phyloP scores from a whole-genome alignment of 2,797 vertebrate species.

The Cuculus canorus region DNA sequence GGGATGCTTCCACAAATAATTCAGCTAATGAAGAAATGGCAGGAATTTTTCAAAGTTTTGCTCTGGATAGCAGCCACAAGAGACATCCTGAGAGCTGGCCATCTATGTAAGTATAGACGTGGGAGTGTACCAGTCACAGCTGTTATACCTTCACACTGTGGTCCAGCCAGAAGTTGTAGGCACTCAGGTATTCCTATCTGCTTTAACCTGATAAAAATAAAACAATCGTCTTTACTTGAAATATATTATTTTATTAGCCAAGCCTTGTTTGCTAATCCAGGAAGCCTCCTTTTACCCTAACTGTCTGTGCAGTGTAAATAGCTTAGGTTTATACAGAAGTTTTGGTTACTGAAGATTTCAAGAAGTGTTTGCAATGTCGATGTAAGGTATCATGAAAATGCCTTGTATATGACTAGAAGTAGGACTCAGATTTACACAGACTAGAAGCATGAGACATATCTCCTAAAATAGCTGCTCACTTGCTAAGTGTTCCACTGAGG shows the following conservation, averaged over 20 bases:
- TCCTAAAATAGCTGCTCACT: slow-evolving; percentile 25
- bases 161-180: background rate
- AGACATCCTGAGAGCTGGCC: background rate
- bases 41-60: background rate
- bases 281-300: background rate
- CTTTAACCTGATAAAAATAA: background rate
- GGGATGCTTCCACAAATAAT: background rate
- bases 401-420: background rate
- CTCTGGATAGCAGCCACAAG: background rate
- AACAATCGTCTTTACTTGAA: accelerated
- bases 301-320: background rate
- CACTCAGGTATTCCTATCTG: background rate
- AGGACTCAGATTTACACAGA: background rate
- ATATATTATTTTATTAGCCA: background rate
- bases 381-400: background rate
- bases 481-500: background rate
- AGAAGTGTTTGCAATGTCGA: background rate
- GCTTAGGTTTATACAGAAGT: background rate
- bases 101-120: accelerated
- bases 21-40: background rate
- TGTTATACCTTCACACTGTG: background rate
- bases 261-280: background rate
- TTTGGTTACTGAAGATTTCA: background rate
- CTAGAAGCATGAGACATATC: background rate
- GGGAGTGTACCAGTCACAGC: background rate